Evolutionary conservation across 2,888 invertebrate species (phyloP), one percentile per base, ranked within the genome.

Genomic region (Seira musarum): DNA sequence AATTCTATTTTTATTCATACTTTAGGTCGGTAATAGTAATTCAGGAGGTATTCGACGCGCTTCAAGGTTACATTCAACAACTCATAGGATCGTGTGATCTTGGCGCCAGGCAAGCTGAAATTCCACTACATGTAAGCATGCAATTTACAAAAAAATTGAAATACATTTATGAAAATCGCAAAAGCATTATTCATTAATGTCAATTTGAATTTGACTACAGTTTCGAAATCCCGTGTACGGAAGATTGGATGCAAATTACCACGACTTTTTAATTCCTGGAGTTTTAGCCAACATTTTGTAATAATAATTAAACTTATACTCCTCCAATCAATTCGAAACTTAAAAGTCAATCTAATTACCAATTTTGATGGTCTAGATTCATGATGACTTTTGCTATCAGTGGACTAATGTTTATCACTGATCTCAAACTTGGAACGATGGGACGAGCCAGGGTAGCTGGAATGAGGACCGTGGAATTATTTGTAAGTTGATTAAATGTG

Each of bases 241-340:
- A 24, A 22, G 49, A 6, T 60, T 73, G 21, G 80, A 76, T 17
- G 61, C 68, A 0, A 57, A 46, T 19, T 72, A 72, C 25, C 70
- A 79, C 46, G 96, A 97, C 89, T 98, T 97, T 89, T 96, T 97
- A 73, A 97, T 97, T n/a, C 97, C 97, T 60, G 97, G 97, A 85
- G 96, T 97, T 83, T 96, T 97, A 35, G 72, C 80, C 19, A 80
- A 76, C 76, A 79, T 76, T 57, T n/a, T 6, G n/a, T 57, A 19
- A 57, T n/a, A 10, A 57, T 13, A 57, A 5, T 57, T 57, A n/a
- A n/a, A n/a, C n/a, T n/a, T n/a, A n/a, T n/a, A n/a, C n/a, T n/a
- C n/a, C n/a, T n/a, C n/a, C n/a, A n/a, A n/a, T n/a, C n/a, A n/a
- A n/a, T n/a, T n/a, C n/a, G n/a, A n/a, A n/a, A n/a, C n/a, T n/a